Conservation (phyloP, 2,113 vertebrate genomes). For the Pampusana beccarii region DNA sequence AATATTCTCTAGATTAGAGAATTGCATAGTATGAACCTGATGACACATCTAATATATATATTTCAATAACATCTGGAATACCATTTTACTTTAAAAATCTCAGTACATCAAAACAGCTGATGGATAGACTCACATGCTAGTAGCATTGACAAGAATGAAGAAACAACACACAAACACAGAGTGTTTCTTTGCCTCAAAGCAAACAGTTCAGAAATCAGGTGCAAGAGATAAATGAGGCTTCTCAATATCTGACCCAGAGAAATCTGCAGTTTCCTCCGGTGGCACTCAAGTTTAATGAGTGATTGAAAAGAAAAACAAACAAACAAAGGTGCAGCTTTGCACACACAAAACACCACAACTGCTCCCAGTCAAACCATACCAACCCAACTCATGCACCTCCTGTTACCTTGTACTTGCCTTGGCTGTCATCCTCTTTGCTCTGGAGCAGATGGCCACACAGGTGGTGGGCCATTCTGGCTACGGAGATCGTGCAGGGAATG, state of each 20-base stretch:
- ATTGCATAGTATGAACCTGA: not conserved
- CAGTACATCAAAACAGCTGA: not conserved
- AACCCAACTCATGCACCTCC: not conserved
- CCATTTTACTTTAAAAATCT: not conserved
- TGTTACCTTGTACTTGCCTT: not conserved
- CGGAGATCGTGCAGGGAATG: rapidly evolving
- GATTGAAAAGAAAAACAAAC: not conserved
- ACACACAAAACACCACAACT: not conserved
- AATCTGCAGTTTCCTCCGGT: not conserved
- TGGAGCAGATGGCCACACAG: rapidly evolving
- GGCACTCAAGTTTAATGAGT: not conserved
- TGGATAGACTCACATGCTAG: not conserved
- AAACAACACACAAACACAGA: not conserved
- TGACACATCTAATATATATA: not conserved
- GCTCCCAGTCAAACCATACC: not conserved
- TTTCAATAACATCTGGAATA: not conserved
- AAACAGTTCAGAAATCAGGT: not conserved
- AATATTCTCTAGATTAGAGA: not conserved
- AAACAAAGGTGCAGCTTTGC: not conserved
- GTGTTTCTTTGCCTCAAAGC: not conserved
- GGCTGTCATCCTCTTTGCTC: not conserved
- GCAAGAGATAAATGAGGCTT: not conserved
- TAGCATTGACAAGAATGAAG: not conserved
- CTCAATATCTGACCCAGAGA: not conserved
- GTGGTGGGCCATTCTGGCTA: not conserved